Conservation (phyloP, 2,888 invertebrate species). For the Deilephila elpenor region DNA sequence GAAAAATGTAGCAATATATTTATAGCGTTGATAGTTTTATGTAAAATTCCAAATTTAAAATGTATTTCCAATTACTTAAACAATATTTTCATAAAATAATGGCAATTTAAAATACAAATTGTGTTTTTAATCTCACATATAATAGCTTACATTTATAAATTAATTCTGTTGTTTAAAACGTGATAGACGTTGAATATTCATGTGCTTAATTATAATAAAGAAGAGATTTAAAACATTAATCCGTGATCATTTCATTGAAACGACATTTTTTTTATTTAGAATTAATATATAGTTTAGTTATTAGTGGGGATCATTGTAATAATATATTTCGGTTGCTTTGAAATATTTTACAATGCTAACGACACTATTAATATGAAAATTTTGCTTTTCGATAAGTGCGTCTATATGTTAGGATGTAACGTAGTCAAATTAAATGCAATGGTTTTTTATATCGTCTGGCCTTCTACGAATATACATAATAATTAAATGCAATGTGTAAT, state of each 20-base stretch:
- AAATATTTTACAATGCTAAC: no score
- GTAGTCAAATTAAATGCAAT: neutral
- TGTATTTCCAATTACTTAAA: no score
- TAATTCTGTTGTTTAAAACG: neutral
- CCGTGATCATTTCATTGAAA: neutral
- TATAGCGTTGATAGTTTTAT: no score
- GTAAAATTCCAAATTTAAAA: no score
- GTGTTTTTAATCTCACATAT: neutral
- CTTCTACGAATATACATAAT: no score
- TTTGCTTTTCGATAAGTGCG: no score
- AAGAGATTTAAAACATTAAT: neutral
- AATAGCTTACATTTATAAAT: neutral
- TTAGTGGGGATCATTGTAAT: no score
- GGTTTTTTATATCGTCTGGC: neutral
- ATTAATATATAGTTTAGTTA: neutral
- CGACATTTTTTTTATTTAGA: neutral
- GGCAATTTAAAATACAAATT: neutral
- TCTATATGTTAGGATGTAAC: no score
- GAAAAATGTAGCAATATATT: no score
- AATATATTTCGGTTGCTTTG: no score
- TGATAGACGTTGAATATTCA: neutral
- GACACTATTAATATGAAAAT: no score
- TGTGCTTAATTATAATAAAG: neutral
- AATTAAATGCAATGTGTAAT: neutral
- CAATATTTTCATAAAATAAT: no score